Evolutionary conservation across 2,113 vertebrate genomes (phyloP).

Genomic region (Ciconia boyciana): DNA sequence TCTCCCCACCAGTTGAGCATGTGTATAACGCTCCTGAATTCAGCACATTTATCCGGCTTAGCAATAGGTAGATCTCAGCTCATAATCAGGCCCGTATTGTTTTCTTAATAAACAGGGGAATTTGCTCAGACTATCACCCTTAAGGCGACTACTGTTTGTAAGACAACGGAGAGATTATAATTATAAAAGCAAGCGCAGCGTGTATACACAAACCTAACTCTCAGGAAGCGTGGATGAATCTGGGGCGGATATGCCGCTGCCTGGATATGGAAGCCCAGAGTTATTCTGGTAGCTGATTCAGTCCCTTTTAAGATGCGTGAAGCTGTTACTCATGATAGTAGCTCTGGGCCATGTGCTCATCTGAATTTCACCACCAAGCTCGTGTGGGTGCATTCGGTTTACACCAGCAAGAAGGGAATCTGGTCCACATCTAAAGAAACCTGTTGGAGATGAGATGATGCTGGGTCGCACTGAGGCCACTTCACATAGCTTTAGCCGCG

Average conservation of each 20-base stretch:
- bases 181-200: background rate
- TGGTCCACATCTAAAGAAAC: background rate
- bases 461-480: background rate
- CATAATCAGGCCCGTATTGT: background rate
- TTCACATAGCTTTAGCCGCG: background rate
- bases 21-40: background rate
- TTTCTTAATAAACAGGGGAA: background rate
- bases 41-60: accelerated
- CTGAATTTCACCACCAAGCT: background rate
- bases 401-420: background rate
- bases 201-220: background rate
- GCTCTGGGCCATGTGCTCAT: background rate
- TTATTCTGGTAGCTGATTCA: constrained; percentile 6
- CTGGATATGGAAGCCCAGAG: background rate
- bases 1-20: background rate
- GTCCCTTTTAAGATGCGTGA: background rate
- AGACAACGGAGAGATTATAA: background rate
- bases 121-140: background rate
- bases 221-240: background rate
- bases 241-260: background rate
- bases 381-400: background rate
- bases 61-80: background rate
- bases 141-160: background rate
- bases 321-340: background rate
- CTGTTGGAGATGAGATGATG: background rate